Percentiles rank a stretch among this genome's conserved stretches.
Evolutionary conservation across 2,797 vertebrate species (phyloP).

Genomic region (Monodelphis domestica): DNA sequence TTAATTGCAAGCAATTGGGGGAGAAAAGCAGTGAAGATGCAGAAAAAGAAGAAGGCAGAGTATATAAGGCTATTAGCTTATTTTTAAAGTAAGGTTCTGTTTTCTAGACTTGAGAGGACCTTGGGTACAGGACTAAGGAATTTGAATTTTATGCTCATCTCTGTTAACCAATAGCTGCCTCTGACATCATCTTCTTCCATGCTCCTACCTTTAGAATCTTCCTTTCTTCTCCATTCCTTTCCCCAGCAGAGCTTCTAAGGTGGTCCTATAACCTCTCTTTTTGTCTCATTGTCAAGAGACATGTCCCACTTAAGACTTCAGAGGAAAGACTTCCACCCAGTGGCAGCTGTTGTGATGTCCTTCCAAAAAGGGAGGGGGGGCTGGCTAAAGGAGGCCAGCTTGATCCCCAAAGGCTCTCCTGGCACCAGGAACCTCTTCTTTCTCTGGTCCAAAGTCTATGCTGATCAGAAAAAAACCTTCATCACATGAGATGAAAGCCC

Average conservation of each 20-base stretch:
- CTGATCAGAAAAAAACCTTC: neutral
- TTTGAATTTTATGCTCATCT: neutral
- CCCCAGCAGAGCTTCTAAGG: neutral
- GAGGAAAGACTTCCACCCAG: neutral
- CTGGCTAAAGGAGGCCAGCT: neutral
- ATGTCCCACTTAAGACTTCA: neutral
- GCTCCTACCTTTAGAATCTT: neutral
- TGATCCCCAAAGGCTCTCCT: neutral
- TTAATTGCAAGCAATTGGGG: fast-evolving
- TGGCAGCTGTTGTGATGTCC: neutral
- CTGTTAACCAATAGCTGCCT: neutral
- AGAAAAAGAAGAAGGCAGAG: too few relatives aligned
- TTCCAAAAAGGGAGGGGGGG: neutral
- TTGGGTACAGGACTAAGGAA: neutral
- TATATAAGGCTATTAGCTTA: too few relatives aligned
- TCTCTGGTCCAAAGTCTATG: conserved; percentile 40
- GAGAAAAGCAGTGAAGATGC: neutral
- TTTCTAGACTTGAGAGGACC: neutral
- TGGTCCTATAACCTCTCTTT: neutral
- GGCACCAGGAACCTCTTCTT: neutral
- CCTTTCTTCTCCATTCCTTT: neutral
- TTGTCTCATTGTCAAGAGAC: neutral
- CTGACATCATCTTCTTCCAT: neutral
- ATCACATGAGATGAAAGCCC: conserved; percentile 55
- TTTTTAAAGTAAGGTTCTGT: neutral